A percentile compares a stretch with the other conserved stretches of the same genome.
Conservation (phyloP, 2,797 vertebrate species). For the Podarcis lilfordi region DNA sequence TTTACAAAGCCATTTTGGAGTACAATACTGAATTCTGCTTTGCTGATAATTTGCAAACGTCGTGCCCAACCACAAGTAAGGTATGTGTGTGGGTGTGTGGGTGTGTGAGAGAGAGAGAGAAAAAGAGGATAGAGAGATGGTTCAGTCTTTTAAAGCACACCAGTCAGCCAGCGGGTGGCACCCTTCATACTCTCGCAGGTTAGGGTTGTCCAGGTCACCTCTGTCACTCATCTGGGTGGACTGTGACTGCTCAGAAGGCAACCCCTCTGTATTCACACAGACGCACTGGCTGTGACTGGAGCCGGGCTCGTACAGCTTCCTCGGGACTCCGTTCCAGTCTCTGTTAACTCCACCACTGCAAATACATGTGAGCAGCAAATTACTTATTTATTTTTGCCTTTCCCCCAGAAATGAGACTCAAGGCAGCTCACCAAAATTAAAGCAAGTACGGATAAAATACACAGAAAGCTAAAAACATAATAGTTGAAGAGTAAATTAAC, state of each 20-base stretch:
- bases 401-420: neutral
- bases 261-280: slow-evolving; percentile 78
- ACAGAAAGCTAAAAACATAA: no score
- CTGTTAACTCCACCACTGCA: slow-evolving; percentile 89
- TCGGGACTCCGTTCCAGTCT: slow-evolving; percentile 89
- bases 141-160: slow-evolving; percentile 75
- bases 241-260: slow-evolving; percentile 48
- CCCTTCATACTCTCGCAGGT: slow-evolving; percentile 81
- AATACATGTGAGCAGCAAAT: neutral
- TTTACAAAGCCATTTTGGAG: neutral
- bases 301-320: slow-evolving; percentile 84
- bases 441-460: neutral
- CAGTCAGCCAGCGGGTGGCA: slow-evolving; percentile 81
- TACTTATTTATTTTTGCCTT: no score
- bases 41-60: neutral
- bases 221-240: slow-evolving; percentile 61
- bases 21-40: neutral
- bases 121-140: accelerated
- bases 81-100: neutral
- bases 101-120: neutral
- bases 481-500: no score
- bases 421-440: no score
- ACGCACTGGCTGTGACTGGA: slow-evolving; percentile 81
- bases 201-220: slow-evolving; percentile 80
- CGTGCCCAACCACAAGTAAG: neutral